Base-by-base conservation (phyloP, 2,113 vertebrate genomes). In the Copsychus sechellarum region DNA sequence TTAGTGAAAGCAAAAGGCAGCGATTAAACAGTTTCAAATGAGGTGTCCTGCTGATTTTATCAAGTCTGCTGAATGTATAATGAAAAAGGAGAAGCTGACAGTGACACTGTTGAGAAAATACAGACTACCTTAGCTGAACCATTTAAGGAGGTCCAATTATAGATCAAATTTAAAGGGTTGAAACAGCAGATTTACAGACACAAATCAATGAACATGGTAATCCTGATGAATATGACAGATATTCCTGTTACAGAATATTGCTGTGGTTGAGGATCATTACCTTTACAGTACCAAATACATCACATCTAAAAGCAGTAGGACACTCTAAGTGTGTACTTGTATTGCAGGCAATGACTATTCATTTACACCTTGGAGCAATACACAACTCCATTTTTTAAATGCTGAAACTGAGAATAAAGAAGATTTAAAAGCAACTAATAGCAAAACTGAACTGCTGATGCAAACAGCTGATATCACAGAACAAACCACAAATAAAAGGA, bases 61-160 rank as follows among this genome's bases (percentile, higher is more conserved):
- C 99, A 99, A 99, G 98, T 99, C 98, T 99, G 98, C 98, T 98
- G 99, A 99, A 99, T 99, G 98, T 97, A 98, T 99, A 99, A 99
- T 99, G 98, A 99, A 99, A 99, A 98, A 98, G 98, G 98, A 98
- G 98, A 98, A 97, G 98, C 98, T 98, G 98, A 98, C 98, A 98
- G 98, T 98, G 98, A 98, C 96, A 97, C 96, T 97, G 97, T 91
- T 97, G 97, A 98, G 98, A 96, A 98, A 98, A 98, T 98, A 98
- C 98, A 98, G 97, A 98, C 98, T 98, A 97, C 98, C 98, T 98
- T 98, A 98, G 98, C 98, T 98, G 98, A 98, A 99, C 99, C 99
- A 99, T 99, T 99, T 99, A 99, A 98, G 98, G 98, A 97, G 98
- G 98, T 96, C 98, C 98, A 99, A 99, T 99, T 99, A 99, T 98